Percentiles rank a stretch among this genome's conserved stretches.
These are phyloP conservation scores for Aselliscus stoliczkanus DNA, from an alignment of 2,797 vertebrate genomes.

Conservation along the genomic window DNA sequence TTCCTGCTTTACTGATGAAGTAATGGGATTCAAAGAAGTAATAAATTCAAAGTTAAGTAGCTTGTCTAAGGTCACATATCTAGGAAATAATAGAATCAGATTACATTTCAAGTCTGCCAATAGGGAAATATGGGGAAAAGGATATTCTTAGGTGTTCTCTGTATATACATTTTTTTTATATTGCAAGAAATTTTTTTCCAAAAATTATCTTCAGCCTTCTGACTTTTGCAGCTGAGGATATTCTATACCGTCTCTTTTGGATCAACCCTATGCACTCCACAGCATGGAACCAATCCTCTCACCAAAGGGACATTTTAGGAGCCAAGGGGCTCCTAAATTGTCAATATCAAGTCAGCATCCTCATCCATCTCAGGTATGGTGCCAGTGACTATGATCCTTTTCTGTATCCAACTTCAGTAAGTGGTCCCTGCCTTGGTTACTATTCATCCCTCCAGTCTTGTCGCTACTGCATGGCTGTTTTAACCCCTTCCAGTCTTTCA, in stretches of 20 bases:
- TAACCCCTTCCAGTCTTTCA: not conserved
- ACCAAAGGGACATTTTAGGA: not conserved
- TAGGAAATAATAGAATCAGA: not conserved
- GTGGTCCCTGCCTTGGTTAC: not conserved
- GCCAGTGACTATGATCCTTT: not conserved
- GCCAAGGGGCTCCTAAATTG: too few species aligned
- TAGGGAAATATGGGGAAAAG: not conserved
- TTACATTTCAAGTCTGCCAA: not conserved
- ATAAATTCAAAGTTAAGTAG: not conserved
- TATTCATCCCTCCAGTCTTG: not conserved
- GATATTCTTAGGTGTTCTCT: not conserved
- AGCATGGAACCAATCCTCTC: not conserved
- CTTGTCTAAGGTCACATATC: not conserved
- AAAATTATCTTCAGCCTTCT: not conserved
- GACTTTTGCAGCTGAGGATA: not conserved
- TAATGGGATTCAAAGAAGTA: not conserved
- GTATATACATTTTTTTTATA: not conserved
- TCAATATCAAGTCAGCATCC: not conserved
- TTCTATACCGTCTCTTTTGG: not conserved
- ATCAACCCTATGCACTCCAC: not conserved
- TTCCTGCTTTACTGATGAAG: constrained; percentile 7
- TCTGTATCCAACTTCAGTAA: not conserved
- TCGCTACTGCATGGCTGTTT: not conserved
- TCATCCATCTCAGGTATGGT: not conserved
- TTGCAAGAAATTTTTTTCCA: not conserved